phyloP scores from a whole-genome alignment of 2,797 vertebrate species.

The Phaenicophaeus curvirostris region DNA sequence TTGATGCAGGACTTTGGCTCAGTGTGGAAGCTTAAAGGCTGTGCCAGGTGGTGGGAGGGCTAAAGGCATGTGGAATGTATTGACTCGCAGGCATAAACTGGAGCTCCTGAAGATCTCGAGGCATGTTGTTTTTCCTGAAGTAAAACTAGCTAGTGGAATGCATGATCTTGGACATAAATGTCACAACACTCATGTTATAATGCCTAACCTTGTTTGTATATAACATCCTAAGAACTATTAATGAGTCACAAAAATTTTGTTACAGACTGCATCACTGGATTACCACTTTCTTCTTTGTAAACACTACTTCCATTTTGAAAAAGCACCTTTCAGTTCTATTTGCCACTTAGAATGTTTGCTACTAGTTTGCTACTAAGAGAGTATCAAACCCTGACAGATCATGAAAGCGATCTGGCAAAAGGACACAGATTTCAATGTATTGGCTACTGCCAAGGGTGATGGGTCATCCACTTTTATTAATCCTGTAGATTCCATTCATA shows the following conservation, averaged over 20 bases:
- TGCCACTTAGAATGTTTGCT: background rate
- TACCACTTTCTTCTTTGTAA: background rate
- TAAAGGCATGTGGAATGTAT: fast-evolving
- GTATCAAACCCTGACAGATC: background rate
- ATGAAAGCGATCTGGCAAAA: background rate
- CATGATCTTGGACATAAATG: background rate
- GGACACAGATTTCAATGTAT: background rate
- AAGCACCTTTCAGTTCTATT: background rate
- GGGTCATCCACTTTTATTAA: background rate
- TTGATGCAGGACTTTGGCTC: background rate
- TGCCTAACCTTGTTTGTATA: background rate
- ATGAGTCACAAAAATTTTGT: background rate
- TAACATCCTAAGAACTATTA: background rate
- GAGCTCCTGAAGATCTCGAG: background rate
- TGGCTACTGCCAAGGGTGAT: background rate
- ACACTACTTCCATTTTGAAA: background rate
- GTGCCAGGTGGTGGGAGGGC: background rate
- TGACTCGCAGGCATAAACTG: background rate
- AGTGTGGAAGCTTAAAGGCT: background rate
- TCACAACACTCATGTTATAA: background rate
- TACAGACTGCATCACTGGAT: background rate
- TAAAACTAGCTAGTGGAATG: background rate
- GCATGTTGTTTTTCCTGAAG: background rate
- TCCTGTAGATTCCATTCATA: background rate
- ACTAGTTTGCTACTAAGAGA: background rate